Percentiles rank a stretch among this genome's conserved stretches.
Evolutionary conservation across 2,888 invertebrate genomes (phyloP).

Genomic region (Tribolium freemani): DNA sequence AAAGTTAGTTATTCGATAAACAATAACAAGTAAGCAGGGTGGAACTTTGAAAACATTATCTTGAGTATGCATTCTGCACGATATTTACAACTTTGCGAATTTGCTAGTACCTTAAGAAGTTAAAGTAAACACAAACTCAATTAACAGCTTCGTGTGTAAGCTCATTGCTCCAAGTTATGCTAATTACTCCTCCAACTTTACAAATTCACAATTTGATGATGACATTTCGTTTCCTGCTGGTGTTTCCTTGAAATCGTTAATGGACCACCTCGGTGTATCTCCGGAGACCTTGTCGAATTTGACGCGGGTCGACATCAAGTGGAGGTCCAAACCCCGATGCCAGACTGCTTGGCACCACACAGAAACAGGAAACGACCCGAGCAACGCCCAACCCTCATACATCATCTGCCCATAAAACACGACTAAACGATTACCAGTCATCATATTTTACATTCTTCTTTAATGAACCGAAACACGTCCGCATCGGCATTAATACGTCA

Average conservation of each 20-base stretch:
- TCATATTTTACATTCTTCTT: constrained; percentile 36
- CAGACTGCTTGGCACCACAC: constrained; percentile 66
- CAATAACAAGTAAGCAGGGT: constrained; percentile 45
- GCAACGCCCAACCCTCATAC: constrained; percentile 60
- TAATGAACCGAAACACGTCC: constrained; percentile 34
- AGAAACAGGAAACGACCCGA: constrained; percentile 62
- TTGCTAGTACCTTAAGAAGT: constrained; percentile 31
- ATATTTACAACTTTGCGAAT: constrained; percentile 41
- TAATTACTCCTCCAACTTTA: constrained; percentile 28
- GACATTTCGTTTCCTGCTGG: constrained; percentile 22
- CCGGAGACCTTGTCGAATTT: constrained; percentile 42
- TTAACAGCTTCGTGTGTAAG: constrained; percentile 32
- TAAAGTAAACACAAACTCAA: constrained; percentile 44
- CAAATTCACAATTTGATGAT: background rate
- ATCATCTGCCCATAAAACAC: constrained; percentile 60
- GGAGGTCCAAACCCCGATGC: constrained; percentile 45
- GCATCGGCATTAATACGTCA: constrained; percentile 12
- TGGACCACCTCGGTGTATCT: constrained; percentile 41
- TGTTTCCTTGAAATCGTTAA: constrained; percentile 13
- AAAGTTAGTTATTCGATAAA: constrained; percentile 45
- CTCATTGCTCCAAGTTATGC: constrained; percentile 24
- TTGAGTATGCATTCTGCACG: constrained; percentile 39
- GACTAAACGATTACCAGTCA: constrained; percentile 43
- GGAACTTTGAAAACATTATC: constrained; percentile 44
- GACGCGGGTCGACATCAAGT: constrained; percentile 47